Evolutionary conservation across 2,797 vertebrate genomes (phyloP).

Genomic region (Amniataba percoides): DNA sequence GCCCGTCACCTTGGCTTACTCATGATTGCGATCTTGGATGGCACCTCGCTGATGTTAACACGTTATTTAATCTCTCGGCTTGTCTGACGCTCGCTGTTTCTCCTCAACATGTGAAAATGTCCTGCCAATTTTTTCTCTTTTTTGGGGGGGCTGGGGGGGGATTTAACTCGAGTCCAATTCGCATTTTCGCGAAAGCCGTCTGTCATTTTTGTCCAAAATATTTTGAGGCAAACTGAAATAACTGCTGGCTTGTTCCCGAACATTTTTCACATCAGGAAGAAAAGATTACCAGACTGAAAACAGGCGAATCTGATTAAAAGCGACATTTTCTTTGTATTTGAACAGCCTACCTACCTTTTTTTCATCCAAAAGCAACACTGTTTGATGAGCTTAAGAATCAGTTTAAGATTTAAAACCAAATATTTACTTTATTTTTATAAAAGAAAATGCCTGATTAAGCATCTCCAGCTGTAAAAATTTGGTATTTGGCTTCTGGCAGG

Average conservation of each 20-base stretch:
- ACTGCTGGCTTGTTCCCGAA: constrained; percentile 3
- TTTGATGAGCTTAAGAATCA: constrained; percentile 13
- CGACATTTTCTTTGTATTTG: not conserved
- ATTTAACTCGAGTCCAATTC: constrained; percentile 20
- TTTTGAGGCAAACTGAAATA: constrained; percentile 23
- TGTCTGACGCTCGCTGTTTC: constrained; percentile 14
- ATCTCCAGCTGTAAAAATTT: not conserved
- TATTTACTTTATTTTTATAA: not conserved
- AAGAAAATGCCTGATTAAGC: not conserved
- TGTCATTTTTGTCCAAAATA: constrained; percentile 23
- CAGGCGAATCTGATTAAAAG: constrained; percentile 17
- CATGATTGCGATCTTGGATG: constrained; percentile 53
- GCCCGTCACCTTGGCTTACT: constrained; percentile 43
- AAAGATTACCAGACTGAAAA: not conserved
- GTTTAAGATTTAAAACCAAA: not conserved
- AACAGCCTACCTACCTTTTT: not conserved
- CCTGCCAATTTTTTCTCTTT: constrained; percentile 3
- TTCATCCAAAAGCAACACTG: constrained; percentile 24
- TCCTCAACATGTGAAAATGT: constrained; percentile 11
- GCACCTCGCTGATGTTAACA: constrained; percentile 32
- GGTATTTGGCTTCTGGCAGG: not conserved
- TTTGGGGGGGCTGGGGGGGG: constrained; percentile 8
- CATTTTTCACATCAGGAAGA: not conserved
- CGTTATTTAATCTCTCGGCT: constrained; percentile 15
- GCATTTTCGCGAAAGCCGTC: constrained; percentile 20